phyloP scores from a whole-genome alignment of 2,888 invertebrate species.

The Tanypteryx hageni region DNA sequence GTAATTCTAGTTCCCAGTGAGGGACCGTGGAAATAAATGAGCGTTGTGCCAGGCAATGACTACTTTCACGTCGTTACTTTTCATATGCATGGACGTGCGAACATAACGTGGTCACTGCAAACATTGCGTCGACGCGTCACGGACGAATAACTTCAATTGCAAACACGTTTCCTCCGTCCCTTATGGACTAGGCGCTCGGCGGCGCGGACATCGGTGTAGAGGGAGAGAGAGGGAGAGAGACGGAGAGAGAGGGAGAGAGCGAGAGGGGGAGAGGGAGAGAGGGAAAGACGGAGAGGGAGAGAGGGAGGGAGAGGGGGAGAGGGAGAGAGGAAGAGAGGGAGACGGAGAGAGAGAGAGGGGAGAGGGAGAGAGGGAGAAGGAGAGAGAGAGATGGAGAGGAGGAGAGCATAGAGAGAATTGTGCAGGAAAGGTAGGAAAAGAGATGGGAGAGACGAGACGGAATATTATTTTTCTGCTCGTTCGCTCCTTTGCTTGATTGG shows the following conservation, averaged over 20 bases:
- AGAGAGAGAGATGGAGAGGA: background rate
- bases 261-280: background rate
- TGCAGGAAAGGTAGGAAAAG: too few relatives aligned
- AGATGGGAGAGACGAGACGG: too few relatives aligned
- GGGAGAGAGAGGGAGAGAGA: background rate
- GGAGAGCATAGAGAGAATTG: too few relatives aligned
- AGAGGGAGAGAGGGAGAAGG: background rate
- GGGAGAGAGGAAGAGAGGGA: too few relatives aligned
- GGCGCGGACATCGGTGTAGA: too few relatives aligned
- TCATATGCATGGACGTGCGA: background rate
- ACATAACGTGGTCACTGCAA: background rate
- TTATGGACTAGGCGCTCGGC: too few relatives aligned
- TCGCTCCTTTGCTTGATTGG: too few relatives aligned
- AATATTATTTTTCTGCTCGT: too few relatives aligned
- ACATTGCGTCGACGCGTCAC: background rate
- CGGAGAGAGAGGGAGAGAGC: background rate
- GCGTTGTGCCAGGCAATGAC: background rate
- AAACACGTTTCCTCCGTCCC: background rate
- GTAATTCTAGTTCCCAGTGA: background rate
- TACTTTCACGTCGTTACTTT: background rate
- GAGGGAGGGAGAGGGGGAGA: too few relatives aligned
- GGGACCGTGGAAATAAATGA: background rate
- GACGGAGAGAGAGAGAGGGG: too few relatives aligned
- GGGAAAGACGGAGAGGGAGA: too few relatives aligned
- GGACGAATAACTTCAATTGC: background rate